Evolutionary conservation across 1,140 invertebrate genomes (phyloP).

Genomic region (Drepana arcuata): DNA sequence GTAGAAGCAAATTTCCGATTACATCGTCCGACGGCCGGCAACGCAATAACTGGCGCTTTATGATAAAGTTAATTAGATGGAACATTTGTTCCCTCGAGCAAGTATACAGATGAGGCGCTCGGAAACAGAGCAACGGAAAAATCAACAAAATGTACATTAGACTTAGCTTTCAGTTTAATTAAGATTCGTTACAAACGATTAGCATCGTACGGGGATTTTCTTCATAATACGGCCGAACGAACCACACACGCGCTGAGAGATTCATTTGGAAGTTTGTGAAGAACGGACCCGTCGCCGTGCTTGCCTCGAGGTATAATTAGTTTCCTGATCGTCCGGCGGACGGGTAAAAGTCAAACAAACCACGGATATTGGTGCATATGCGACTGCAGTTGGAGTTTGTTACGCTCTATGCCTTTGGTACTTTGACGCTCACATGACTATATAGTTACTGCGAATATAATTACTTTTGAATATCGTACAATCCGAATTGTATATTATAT

Average conservation of each 20-base stretch:
- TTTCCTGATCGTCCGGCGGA: constrained; percentile 31
- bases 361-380: constrained; percentile 26
- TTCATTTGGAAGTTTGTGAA: constrained; percentile 44
- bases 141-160: no score
- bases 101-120: constrained; percentile 43
- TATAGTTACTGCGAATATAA: no score
- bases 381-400: constrained; percentile 16
- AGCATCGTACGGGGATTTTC: no score
- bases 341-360: constrained; percentile 40
- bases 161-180: no score
- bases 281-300: constrained; percentile 29
- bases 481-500: no score
- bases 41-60: constrained; percentile 56
- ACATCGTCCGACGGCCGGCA: constrained; percentile 35
- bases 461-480: no score
- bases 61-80: constrained; percentile 66
- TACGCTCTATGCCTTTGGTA: neutral
- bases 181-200: no score
- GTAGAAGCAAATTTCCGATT: constrained; percentile 33
- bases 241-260: constrained; percentile 22
- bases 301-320: constrained; percentile 53
- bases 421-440: constrained; percentile 2
- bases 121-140: no score
- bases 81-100: constrained; percentile 57
- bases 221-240: constrained; percentile 9